Base-by-base conservation (phyloP, 2,113 vertebrate species). In the Trinectes maculatus region DNA sequence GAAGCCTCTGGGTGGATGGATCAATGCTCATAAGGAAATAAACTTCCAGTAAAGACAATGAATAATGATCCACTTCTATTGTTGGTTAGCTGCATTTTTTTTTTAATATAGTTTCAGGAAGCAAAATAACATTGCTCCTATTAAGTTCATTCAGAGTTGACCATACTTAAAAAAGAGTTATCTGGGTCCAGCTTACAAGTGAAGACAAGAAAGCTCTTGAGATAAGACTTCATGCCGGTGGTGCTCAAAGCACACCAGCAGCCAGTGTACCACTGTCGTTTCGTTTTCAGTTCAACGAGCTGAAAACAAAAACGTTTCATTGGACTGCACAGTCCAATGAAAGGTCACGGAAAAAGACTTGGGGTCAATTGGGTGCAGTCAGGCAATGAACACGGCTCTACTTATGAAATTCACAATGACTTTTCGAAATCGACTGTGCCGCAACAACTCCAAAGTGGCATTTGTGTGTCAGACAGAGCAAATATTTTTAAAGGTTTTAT, bases 11-110 rank as follows among this genome's bases (percentile, higher is more conserved):
- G 16, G 40, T 31, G 46, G 46, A 67, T 36, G 37, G 54, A 44
- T 61, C 36, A 3, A n/a, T 74, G 55, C n/a, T n/a, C n/a, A n/a
- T n/a, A n/a, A n/a, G n/a, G 34, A 75, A 72, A 79, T 59, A 57
- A 68, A 57, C 16, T 42, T 37, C 9, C 19, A 48, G 60, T 18
- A 16, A 8, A 52, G 43, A 60, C 40, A 68, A 74, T 44, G 8
- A 61, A 46, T 62, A 55, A 44, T 6, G 0, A 33, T 34, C 22
- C 3, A 44, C 28, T 40, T 56, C 36, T 76, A 40, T 79, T 76
- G 66, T 8, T 62, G 36, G 9, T 26, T 33, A 46, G 22, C 37
- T 49, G 13, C n/a, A n/a, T n/a, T n/a, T n/a, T n/a, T n/a, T n/a
- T n/a, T n/a, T n/a, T n/a, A n/a, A n/a, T n/a, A n/a, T n/a, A n/a